Conservation (phyloP, 2,113 vertebrate genomes). For the Phasianus colchicus region DNA sequence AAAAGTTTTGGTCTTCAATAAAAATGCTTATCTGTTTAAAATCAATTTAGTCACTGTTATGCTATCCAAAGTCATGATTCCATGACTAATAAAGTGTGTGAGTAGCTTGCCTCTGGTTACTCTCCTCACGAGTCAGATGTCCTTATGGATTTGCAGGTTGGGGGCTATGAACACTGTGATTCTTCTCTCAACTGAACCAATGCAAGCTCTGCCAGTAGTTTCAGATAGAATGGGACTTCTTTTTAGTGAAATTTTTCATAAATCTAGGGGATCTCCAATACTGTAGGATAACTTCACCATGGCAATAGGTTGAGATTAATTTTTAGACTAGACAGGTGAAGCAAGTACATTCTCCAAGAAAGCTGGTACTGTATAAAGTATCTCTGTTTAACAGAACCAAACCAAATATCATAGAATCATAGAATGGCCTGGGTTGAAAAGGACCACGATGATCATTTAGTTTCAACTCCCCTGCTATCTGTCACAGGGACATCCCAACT, state of each 20-base stretch:
- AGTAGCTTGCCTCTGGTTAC: slow-evolving; percentile 18
- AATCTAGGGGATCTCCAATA: not conserved
- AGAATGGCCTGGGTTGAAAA: too few species aligned
- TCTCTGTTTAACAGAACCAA: not conserved
- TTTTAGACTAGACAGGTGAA: not conserved
- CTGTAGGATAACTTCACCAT: not conserved
- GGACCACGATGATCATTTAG: too few species aligned
- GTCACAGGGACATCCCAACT: not conserved
- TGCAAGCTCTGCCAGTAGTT: not conserved
- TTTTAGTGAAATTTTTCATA: not conserved
- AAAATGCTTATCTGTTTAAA: not conserved
- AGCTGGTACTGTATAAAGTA: not conserved
- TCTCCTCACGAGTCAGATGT: not conserved
- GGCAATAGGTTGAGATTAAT: not conserved
- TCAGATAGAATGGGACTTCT: not conserved
- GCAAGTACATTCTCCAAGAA: not conserved
- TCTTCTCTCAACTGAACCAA: slow-evolving; percentile 11
- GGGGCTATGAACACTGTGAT: not conserved
- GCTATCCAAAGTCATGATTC: not conserved
- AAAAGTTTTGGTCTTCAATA: not conserved
- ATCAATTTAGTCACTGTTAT: not conserved
- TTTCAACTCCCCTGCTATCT: too few species aligned
- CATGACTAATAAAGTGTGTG: not conserved
- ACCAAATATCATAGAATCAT: not conserved
- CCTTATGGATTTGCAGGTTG: not conserved